Evolutionary conservation across 2,888 invertebrate genomes (phyloP).

Genomic region (Coremacera marginata): DNA sequence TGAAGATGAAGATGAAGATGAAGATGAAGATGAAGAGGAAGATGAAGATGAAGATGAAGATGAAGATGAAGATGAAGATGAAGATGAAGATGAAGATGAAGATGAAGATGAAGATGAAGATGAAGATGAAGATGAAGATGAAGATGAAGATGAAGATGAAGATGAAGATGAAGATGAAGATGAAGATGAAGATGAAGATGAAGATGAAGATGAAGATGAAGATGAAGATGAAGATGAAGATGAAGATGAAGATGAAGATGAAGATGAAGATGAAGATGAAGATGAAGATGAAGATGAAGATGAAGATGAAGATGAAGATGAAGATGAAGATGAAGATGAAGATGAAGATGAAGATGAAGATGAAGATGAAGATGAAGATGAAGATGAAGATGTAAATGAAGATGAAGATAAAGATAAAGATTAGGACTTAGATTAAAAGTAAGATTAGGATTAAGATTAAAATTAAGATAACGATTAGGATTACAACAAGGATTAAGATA

Average conservation of each 20-base stretch:
- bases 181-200: conserved; percentile 39
- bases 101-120: conserved; percentile 39
- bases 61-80: conserved; percentile 39
- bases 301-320: conserved; percentile 34
- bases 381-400: too few relatives aligned
- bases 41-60: conserved; percentile 39
- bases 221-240: conserved; percentile 39
- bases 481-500: too few relatives aligned
- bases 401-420: too few relatives aligned
- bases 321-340: not conserved
- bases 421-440: too few relatives aligned
- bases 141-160: conserved; percentile 39
- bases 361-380: not conserved
- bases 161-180: conserved; percentile 39
- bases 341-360: not conserved
- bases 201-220: conserved; percentile 39
- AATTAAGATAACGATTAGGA: too few relatives aligned
- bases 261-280: conserved; percentile 39
- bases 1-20: conserved; percentile 38
- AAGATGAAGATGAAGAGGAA: conserved; percentile 39
- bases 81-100: conserved; percentile 39
- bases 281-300: conserved; percentile 38
- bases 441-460: too few relatives aligned
- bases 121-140: conserved; percentile 37
- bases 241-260: conserved; percentile 39